Evolutionary conservation across 2,888 invertebrate genomes (phyloP).

Genomic region (Chloromyia formosa): DNA sequence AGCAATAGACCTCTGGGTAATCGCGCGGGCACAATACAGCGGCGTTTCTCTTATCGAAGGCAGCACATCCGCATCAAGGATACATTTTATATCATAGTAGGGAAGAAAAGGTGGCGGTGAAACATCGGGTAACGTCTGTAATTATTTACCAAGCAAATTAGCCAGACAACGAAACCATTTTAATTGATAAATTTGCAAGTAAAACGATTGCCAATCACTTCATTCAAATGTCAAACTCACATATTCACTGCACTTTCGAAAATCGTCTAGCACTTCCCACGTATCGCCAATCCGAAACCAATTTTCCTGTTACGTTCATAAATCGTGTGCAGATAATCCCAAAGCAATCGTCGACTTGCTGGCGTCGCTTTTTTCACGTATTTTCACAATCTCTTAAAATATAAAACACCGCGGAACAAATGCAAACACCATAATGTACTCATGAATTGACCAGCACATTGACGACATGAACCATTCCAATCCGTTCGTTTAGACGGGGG

Average conservation of each 20-base stretch:
- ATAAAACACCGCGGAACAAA: conserved; percentile 43
- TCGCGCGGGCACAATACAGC: no score
- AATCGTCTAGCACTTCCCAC: neutral
- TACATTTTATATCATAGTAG: no score
- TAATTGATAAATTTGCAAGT: neutral
- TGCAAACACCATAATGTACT: conserved; percentile 45
- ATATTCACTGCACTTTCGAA: neutral
- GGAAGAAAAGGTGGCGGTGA: no score
- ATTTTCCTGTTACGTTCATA: neutral
- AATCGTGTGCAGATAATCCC: neutral
- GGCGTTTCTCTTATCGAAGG: no score
- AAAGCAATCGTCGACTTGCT: neutral
- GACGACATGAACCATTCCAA: conserved; percentile 17
- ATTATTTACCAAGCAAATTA: no score
- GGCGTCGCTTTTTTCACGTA: neutral
- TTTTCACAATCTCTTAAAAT: neutral
- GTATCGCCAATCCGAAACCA: neutral
- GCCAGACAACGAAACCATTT: no score
- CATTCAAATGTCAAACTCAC: conserved; percentile 22
- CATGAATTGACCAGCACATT: conserved; percentile 39
- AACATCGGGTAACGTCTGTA: no score
- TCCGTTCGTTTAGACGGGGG: conserved; percentile 45
- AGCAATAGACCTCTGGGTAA: no score
- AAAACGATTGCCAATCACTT: neutral
- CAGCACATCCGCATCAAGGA: no score